Base-by-base conservation (phyloP, 2,797 vertebrate species). In the Tokudaia muenninki region DNA sequence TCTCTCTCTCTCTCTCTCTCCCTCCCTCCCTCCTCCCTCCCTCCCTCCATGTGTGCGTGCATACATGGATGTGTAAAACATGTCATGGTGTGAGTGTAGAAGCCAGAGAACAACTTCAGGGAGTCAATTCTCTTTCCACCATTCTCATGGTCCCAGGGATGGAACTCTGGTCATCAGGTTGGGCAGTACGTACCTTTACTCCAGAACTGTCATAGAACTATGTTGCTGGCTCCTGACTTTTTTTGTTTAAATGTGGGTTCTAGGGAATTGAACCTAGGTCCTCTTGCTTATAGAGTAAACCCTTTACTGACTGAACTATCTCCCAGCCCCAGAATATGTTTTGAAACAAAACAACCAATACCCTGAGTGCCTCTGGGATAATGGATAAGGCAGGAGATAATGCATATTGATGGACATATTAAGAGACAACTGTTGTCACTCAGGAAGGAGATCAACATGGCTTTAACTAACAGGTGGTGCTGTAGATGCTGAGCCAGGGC, bases 271-370 rank as follows among this genome's bases (percentile, higher is more conserved):
- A 77, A 89, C 11, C 34, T 6, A 59, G 37, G 52, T 31, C 17
- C 37, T 89, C 24, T 6, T 34, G 72, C 55, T 61, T 77, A 22
- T 16, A 44, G 52, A 59, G 26, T 34, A 47, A 47, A 41, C 1
- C 37, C 19, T 89, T 77, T n/a, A 75, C 26, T 77, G 29, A 77
- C 55, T 77, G 37, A 77, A 57, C 55, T 47, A 0, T 89, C 55
- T 47, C 29, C 72, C 72, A 89, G 37, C 72, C 55, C 37, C 55
- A 61, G 65, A 74, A 57, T 26, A 44, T 83, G 80, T 96, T 97
- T 92, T 92, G 88, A 75, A 92, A 92, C 80, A 84, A 79, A 75
- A 91, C 77, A 77, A 52, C 78, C 65, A 21, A 63, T 41, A 8
- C 34, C 41, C 6, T 47, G 74, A n/a, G 24, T 72, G 59, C 75